A percentile compares a stretch with the other conserved stretches of the same genome.
Conservation (phyloP, 23 tunicate genomes). For the Phallusia fumigata region DNA sequence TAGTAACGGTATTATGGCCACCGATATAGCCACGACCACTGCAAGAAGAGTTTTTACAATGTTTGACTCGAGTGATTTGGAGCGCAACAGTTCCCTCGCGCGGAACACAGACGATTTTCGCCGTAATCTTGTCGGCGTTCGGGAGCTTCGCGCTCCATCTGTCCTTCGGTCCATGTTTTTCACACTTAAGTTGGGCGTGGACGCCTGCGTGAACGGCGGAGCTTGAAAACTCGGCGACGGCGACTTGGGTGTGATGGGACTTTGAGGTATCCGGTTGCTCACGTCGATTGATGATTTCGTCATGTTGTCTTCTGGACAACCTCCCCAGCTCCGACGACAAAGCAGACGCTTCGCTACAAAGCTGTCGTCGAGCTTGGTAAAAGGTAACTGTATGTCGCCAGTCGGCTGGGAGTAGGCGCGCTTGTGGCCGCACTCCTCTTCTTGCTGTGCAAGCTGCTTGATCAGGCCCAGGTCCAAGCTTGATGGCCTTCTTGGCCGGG, state of each 20-base stretch:
- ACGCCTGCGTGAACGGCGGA: background rate
- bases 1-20: conserved; percentile 66
- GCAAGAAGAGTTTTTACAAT: conserved; percentile 81
- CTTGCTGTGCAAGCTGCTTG: background rate
- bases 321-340: conserved; percentile 66
- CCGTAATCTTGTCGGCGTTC: conserved; percentile 28
- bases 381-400: background rate
- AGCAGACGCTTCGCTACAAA: conserved; percentile 43
- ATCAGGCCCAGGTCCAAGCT: conserved; percentile 15
- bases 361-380: conserved; percentile 17
- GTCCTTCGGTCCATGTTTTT: conserved; percentile 10
- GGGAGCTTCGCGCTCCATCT: conserved; percentile 27
- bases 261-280: background rate
- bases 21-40: conserved; percentile 61
- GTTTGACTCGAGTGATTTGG: conserved; percentile 65
- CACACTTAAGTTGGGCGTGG: conserved; percentile 3
- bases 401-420: background rate
- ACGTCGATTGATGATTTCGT: background rate
- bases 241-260: background rate
- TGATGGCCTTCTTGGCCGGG: background rate
- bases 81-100: conserved; percentile 60
- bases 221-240: background rate
- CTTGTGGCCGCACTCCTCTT: background rate
- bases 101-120: conserved; percentile 66
- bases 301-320: conserved; percentile 11